phyloP scores from a whole-genome alignment of 2,888 invertebrate genomes.

The Phyllotreta striolata region DNA sequence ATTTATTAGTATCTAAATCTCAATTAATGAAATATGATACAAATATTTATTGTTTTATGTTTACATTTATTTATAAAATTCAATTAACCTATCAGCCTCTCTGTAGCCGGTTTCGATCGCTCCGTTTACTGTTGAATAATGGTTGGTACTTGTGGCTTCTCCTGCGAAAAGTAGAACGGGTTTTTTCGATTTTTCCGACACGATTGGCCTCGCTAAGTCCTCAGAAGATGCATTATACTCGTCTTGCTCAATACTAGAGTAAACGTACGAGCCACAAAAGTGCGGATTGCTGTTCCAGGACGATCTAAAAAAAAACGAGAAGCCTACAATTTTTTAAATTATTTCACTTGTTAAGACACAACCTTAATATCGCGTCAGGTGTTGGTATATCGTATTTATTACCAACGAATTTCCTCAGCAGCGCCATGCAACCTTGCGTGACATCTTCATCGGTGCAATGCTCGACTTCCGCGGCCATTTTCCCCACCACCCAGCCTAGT shows the following conservation, averaged over 20 bases:
- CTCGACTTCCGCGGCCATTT: constrained; percentile 70
- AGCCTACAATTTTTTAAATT: neutral
- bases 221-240: constrained; percentile 62
- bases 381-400: constrained; percentile 62
- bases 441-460: constrained; percentile 65
- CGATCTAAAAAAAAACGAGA: constrained; percentile 64
- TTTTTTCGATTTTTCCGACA: constrained; percentile 55
- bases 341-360: neutral
- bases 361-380: constrained; percentile 58
- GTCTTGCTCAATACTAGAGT: constrained; percentile 65
- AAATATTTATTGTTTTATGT: no score
- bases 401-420: constrained; percentile 66
- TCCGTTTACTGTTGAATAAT: constrained; percentile 66
- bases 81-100: constrained; percentile 63
- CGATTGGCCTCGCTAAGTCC: constrained; percentile 68
- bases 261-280: constrained; percentile 77
- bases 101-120: constrained; percentile 65
- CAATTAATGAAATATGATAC: no score
- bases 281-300: constrained; percentile 75
- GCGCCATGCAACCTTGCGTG: constrained; percentile 62
- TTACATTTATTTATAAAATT: constrained; percentile 48
- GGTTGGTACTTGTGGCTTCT: constrained; percentile 65
- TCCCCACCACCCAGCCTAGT: constrained; percentile 75
- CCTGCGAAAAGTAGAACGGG: constrained; percentile 69
- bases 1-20: no score